These are phyloP conservation scores for Pediacus dermestoides DNA, from an alignment of 2,888 invertebrate species.

Conservation along the genomic window DNA sequence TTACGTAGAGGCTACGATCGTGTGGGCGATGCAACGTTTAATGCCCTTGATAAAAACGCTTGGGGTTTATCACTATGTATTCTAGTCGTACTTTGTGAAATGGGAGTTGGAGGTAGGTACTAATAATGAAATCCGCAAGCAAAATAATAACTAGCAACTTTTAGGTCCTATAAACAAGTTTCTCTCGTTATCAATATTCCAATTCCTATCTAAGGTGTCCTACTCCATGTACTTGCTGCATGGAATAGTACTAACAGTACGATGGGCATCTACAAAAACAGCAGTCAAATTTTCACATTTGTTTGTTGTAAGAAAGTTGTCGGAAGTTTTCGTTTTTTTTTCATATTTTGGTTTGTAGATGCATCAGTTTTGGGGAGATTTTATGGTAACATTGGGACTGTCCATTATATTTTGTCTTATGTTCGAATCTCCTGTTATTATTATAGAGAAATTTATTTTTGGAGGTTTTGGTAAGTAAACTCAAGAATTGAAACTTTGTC, in stretches of 20 bases:
- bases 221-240: conserved; percentile 16
- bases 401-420: conserved; percentile 10
- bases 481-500: too few species aligned
- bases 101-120: conserved; percentile 12
- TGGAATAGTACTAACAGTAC: conserved; percentile 1
- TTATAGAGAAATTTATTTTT: conserved; percentile 15
- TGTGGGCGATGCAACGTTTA: not conserved
- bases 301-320: not conserved
- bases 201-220: conserved; percentile 14
- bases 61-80: conserved; percentile 10
- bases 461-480: conserved; percentile 2
- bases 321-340: not conserved
- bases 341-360: conserved; percentile 1
- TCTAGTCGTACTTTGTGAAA: conserved; percentile 8
- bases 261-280: conserved; percentile 2
- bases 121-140: too few species aligned
- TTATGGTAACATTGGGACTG: conserved; percentile 9
- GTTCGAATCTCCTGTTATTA: conserved; percentile 17
- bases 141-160: not conserved
- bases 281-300: not conserved
- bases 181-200: conserved; percentile 15
- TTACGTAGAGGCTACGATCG: not conserved
- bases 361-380: conserved; percentile 16
- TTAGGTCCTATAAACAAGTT: conserved; percentile 12
- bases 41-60: conserved; percentile 7